These are phyloP conservation scores for Campylomormyrus tamandua DNA, from an alignment of 2,113 vertebrate species.

Conservation along the genomic window DNA sequence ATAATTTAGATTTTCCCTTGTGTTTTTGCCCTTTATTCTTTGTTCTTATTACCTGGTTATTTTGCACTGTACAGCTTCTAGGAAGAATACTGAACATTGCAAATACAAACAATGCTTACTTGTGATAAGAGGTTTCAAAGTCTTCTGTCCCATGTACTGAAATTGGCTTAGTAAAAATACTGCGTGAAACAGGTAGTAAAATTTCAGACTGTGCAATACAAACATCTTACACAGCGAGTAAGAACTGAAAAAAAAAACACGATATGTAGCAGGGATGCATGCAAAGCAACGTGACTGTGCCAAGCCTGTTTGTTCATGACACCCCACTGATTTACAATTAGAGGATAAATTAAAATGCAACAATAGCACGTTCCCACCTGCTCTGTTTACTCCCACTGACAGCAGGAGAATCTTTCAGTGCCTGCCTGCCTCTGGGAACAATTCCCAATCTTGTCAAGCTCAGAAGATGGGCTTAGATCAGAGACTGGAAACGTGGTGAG, in stretches of 20 bases:
- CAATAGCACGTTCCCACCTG: constrained; percentile 48
- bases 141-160: background rate
- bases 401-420: constrained; percentile 28
- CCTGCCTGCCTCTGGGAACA: constrained; percentile 32
- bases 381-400: constrained; percentile 35
- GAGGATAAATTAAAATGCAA: constrained; percentile 40
- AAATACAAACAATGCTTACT: background rate
- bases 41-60: background rate
- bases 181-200: background rate
- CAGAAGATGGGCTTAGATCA: constrained; percentile 28
- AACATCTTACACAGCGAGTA: background rate
- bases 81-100: background rate
- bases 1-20: background rate
- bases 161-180: background rate
- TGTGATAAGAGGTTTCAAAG: background rate
- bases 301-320: constrained; percentile 27
- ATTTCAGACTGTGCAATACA: too few species aligned
- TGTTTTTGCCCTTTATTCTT: background rate
- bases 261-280: background rate
- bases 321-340: constrained; percentile 45
- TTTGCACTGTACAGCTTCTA: background rate
- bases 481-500: constrained; percentile 23
- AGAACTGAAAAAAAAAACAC: background rate
- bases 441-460: constrained; percentile 37
- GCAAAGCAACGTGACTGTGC: background rate